Conservation (phyloP, 2,113 vertebrate species). For the Lipophrys pholis region DNA sequence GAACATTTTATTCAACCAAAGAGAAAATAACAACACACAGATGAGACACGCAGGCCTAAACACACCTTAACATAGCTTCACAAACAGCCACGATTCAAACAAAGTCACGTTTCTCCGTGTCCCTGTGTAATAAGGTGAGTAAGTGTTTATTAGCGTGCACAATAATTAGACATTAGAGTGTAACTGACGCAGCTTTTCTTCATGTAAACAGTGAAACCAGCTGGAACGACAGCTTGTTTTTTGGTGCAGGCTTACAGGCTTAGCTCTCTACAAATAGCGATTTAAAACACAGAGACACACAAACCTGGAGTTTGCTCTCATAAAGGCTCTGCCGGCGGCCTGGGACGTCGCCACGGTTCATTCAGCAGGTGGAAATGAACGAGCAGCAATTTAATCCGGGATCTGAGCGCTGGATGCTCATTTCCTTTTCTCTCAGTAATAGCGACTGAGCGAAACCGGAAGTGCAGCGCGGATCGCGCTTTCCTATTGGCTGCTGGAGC, state of each 20-base stretch:
- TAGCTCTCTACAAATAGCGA: constrained; percentile 45
- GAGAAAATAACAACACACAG: no score
- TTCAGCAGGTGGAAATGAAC: background rate
- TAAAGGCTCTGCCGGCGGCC: constrained; percentile 17
- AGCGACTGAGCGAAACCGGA: constrained; percentile 69
- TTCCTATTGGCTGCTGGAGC: constrained; percentile 49
- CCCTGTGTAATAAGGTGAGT: constrained; percentile 1
- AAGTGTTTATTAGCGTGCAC: background rate
- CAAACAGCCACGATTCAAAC: background rate
- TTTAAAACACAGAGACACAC: background rate
- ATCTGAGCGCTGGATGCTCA: background rate
- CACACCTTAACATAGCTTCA: no score
- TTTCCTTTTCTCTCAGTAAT: constrained; percentile 18
- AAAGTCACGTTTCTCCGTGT: background rate
- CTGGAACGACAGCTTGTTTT: constrained; percentile 18
- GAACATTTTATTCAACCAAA: background rate
- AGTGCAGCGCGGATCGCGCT: constrained; percentile 45
- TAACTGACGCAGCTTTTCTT: background rate
- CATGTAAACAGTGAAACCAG: constrained; percentile 6
- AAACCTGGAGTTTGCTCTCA: constrained; percentile 62
- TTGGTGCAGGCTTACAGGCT: constrained; percentile 59
- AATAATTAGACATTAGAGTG: background rate
- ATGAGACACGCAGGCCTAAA: background rate
- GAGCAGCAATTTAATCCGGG: background rate
- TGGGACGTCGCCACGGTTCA: background rate